These are phyloP conservation scores for Indicator indicator DNA, from an alignment of 2,113 vertebrate species.

Conservation along the genomic window DNA sequence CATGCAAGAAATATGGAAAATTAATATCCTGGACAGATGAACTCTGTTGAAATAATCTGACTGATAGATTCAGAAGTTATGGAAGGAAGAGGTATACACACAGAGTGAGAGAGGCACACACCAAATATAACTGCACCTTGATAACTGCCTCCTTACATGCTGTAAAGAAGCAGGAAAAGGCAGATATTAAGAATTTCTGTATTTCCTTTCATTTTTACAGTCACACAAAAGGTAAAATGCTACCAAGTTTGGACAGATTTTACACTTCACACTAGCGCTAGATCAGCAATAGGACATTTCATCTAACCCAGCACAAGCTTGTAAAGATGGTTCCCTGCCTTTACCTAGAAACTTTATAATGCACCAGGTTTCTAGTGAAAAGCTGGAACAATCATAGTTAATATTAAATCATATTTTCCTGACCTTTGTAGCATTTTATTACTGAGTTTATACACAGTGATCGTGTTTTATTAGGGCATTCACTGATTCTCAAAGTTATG, in stretches of 20 bases:
- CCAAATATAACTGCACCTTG: neutral
- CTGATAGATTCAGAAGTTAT: neutral
- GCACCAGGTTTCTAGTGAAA: constrained; percentile 5
- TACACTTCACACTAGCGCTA: neutral
- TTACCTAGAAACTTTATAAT: neutral
- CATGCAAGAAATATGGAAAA: neutral
- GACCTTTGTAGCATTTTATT: constrained; percentile 75
- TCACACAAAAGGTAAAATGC: neutral
- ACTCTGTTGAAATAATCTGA: neutral
- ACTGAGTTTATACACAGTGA: constrained; percentile 33
- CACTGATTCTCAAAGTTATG: neutral
- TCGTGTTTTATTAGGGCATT: constrained; percentile 44
- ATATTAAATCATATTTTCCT: constrained; percentile 67
- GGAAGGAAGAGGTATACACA: neutral
- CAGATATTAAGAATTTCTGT: neutral
- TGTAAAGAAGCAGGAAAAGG: neutral
- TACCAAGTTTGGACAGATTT: neutral
- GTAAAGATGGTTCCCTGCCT: neutral
- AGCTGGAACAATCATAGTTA: constrained; percentile 67
- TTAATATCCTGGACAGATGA: neutral
- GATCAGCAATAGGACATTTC: neutral
- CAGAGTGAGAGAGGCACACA: neutral
- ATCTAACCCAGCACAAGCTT: neutral
- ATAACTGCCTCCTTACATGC: neutral
- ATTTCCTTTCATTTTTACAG: neutral